Evolutionary conservation across 2,888 invertebrate genomes (phyloP), one percentile per base, ranked within the genome.

Genomic region (Coelinius sp.): DNA sequence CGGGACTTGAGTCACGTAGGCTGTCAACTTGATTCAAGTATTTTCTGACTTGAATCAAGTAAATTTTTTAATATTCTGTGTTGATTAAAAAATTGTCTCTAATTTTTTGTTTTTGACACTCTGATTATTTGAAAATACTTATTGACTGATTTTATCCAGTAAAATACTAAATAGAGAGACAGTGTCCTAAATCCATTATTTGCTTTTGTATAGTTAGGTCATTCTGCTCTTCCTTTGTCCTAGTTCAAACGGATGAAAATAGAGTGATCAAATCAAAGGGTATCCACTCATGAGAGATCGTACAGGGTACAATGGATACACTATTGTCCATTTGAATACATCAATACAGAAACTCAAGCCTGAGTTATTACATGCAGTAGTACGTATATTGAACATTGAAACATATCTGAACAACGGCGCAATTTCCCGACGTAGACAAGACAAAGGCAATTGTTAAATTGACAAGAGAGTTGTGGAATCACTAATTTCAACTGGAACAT

Each of bases 381-480:
- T 8, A 35, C n/a, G 24, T 38, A 12, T n/a, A 35, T 20, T 53
- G 53, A 31, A 24, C 27, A 52, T 35, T 49, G n/a, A 24, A 20
- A 1, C 38, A 63, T 63, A 63, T 63, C 49, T 24, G 12, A 12
- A 68, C 65, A 41, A 12, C 12, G 41, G 20, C 59, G 56, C 53
- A 74, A 75, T 71, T 71, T 69, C 71, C 44, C 72, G 70, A 53
- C 64, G 41, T 14, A 52, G 52, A 38, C 38, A 27, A 62, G 73
- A 70, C 59, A 70, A 76, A 79, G 79, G 79, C 75, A 82, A 82
- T 82, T 82, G 82, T 81, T 78, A 77, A 79, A 81, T 82, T 76
- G 75, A 75, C 79, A 79, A 79, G 79, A 70, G 75, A 72, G 67
- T 71, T 71, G 67, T 70, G 65, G 66, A 59, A 71, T 70, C 66